phyloP scores from a whole-genome alignment of 2,888 invertebrate genomes.

The Aricia artaxerxes region DNA sequence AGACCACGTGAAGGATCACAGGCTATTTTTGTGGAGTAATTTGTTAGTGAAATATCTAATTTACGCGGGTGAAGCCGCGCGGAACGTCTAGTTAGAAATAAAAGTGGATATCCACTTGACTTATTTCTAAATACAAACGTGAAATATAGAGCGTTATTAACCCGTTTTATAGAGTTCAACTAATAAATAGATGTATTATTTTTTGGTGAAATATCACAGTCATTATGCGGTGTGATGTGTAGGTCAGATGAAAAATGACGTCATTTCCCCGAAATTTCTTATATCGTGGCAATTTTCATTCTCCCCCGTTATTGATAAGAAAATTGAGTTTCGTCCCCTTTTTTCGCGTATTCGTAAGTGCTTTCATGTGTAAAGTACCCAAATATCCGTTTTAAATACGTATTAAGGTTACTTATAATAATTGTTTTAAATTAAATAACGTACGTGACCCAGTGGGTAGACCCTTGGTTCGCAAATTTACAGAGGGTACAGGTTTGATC shows the following conservation, averaged over 20 bases:
- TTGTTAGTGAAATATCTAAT: too few species aligned
- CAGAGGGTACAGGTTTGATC: too few species aligned
- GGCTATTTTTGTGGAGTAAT: too few species aligned
- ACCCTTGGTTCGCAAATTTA: too few species aligned
- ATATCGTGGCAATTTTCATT: slow-evolving; percentile 27
- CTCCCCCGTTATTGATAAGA: slow-evolving; percentile 25
- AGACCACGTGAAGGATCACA: too few species aligned
- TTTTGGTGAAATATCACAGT: slow-evolving; percentile 56
- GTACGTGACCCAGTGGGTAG: too few species aligned
- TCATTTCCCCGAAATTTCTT: slow-evolving; percentile 35
- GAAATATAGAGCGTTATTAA: not conserved
- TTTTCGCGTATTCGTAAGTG: not conserved
- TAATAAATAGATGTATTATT: slow-evolving; percentile 43
- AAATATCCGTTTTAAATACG: not conserved
- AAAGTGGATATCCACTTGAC: too few species aligned
- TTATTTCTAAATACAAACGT: too few species aligned
- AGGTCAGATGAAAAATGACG: slow-evolving; percentile 58
- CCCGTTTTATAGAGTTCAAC: not conserved
- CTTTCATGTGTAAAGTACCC: not conserved
- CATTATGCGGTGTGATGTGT: slow-evolving; percentile 51
- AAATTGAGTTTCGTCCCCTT: slow-evolving; percentile 30
- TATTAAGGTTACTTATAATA: not conserved
- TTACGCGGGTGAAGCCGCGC: too few species aligned
- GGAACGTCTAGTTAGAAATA: too few species aligned
- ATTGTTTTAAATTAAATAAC: not conserved